phyloP scores from a whole-genome alignment of 2,797 vertebrate genomes.

The Eurystomus glaucurus region DNA sequence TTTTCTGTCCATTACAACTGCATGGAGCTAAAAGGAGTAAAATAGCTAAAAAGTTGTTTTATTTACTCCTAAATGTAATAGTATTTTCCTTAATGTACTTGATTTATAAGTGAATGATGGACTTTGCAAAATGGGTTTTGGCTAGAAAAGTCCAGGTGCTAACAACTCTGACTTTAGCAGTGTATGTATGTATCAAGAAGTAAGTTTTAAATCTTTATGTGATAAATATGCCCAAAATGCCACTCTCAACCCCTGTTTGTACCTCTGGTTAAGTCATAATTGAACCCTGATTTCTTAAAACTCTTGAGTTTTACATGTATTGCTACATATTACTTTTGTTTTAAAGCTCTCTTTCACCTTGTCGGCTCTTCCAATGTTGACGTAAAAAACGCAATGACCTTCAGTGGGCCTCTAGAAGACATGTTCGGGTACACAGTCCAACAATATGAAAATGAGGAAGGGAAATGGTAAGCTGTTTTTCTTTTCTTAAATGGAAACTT shows the following conservation, averaged over 20 bases:
- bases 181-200: not conserved
- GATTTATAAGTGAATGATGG: not conserved
- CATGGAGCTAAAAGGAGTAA: not conserved
- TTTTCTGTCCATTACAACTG: not conserved
- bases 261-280: not conserved
- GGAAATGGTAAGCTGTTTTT: constrained; percentile 91
- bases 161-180: not conserved
- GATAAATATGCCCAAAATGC: not conserved
- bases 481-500: not conserved
- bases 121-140: not conserved
- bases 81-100: not conserved
- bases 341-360: constrained; percentile 83
- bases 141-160: not conserved
- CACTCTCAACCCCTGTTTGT: not conserved
- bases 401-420: constrained; percentile 92
- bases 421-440: constrained; percentile 98
- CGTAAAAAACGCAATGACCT: constrained; percentile 93
- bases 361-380: constrained; percentile 92
- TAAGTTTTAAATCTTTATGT: not conserved
- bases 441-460: constrained; percentile 96
- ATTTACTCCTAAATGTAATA: not conserved
- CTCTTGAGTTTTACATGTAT: not conserved
- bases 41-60: not conserved
- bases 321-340: not conserved
- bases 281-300: not conserved